Evolutionary conservation across 2,888 invertebrate genomes (phyloP), one percentile per base, ranked within the genome.

Genomic region (Drosophila parthenogenetica): DNA sequence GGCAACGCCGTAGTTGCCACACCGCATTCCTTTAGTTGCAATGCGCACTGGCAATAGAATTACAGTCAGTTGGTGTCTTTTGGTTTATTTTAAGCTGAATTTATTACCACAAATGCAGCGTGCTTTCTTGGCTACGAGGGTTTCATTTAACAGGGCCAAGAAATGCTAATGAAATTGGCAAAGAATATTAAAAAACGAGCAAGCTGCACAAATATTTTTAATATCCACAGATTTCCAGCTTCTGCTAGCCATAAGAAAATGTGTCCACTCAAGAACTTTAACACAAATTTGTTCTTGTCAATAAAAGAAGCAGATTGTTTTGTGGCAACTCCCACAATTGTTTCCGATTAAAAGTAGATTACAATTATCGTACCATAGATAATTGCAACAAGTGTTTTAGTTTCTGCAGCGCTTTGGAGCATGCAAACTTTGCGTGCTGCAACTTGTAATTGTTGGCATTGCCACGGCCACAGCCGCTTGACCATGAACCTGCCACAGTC

Each of bases 31-130:
- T 40, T 35, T 14, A 17, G 42, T 39, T 55, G 67, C 76, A 46
- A 61, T 53, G 22, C 40, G 50, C 67, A 65, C 68, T 73, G 60
- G 73, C 78, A 88, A 75, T 75, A 81, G 86, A 85, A 83, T 87
- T 87, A 80, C 86, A 67, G 69, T 65, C 63, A 72, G 77, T 68
- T 70, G 66, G 62, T 55, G 81, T 70, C 78, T 69, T 67, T 73
- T 63, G 73, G 78, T 73, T 83, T 84, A 73, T 80, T 82, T 78
- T 82, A 76, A 80, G 76, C 73, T 57, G 46, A 83, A 88, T 83
- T 86, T 83, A 84, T 84, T 69, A 57, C 69, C 62, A 61, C 63
- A 57, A 69, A 61, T 55, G 58, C n/a, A 3, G 64, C 7, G 51
- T 45, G 19, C 48, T 19, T 16, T 39, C 43, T 19, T 48, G 10